These are phyloP conservation scores for Drosophila lacteicornis DNA, from an alignment of 1,140 invertebrate species.

Conservation along the genomic window DNA sequence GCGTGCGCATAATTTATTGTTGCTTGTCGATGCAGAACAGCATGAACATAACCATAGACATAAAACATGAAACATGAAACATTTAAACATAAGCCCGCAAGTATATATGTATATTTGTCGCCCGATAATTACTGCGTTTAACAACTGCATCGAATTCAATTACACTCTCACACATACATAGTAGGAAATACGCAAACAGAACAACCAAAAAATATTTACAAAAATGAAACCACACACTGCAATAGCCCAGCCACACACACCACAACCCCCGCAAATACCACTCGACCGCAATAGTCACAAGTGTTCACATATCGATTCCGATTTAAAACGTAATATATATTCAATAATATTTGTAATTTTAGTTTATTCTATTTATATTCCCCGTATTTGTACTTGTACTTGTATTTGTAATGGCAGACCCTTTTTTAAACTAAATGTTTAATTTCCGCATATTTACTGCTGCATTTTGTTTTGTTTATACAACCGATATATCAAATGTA, in stretches of 20 bases:
- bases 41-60: constrained; percentile 30
- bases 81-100: constrained; percentile 10
- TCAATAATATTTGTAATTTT: constrained; percentile 51
- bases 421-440: constrained; percentile 54
- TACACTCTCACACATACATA: constrained; percentile 25
- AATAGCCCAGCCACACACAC: constrained; percentile 64
- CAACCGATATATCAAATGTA: constrained; percentile 82
- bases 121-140: constrained; percentile 50
- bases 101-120: constrained; percentile 34
- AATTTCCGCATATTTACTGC: constrained; percentile 64
- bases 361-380: constrained; percentile 34
- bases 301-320: constrained; percentile 72
- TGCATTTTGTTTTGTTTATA: constrained; percentile 73
- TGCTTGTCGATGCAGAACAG: constrained; percentile 32
- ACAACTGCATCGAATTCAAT: constrained; percentile 43
- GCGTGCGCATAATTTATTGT: constrained; percentile 45
- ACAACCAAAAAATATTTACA: constrained; percentile 25
- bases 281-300: constrained; percentile 77
- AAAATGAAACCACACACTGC: constrained; percentile 50
- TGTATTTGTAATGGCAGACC: constrained; percentile 31
- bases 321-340: constrained; percentile 63
- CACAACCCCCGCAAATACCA: constrained; percentile 23
- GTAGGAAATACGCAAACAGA: constrained; percentile 27
- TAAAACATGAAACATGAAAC: constrained; percentile 20
- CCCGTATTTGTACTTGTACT: constrained; percentile 36